Base-by-base conservation (phyloP, 1,140 invertebrate species). In the Pseudachorutes palmiensis region DNA sequence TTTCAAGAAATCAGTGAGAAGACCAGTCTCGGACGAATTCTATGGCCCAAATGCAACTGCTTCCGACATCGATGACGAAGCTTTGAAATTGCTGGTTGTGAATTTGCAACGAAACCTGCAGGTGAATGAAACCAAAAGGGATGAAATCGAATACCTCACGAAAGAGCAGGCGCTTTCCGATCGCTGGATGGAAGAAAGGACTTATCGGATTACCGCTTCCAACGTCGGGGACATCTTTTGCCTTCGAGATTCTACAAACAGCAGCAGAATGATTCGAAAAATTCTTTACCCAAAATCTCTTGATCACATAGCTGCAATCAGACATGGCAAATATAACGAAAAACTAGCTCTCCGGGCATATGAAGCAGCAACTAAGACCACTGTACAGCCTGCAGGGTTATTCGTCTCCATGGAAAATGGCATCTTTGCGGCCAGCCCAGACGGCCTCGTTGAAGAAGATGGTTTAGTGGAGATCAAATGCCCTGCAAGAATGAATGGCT, bases 401-500 rank as follows among this genome's bases (percentile, higher is more conserved):
- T 78, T 77, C 67, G 74, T 81, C 48, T 75, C 77, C 68, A n/a
- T 62, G 5, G 67, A 77, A 61, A 36, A 72, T 16, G 75, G 75
- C 1, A 77, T 70, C 61, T 62, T 82, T 9, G 79, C 72, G 33
- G 78, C 76, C 14, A 74, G 74, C 0, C 79, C 79, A 30, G 79
- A 81, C 76, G 79, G 79, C 22, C 55, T 80, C 1, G 70, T 78
- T 30, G 75, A 71, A 16, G 60, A 76, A 31, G 75, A 78, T 69
- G 73, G 74, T 0, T 57, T 76, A n/a, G 58, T 78, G 0, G 77
- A 79, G 71, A 70, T 79, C 0, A 80, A 79, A 70, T 79, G 76
- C 66, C 76, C 77, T 5, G 60, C 63, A 5, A 64, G 32, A 14
- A 75, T 72, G 32, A 55, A 65, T 68, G 24, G 75, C 30, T 16